Evolutionary conservation across 2,797 vertebrate species (phyloP).

Genomic region (Semotilus atromaculatus): DNA sequence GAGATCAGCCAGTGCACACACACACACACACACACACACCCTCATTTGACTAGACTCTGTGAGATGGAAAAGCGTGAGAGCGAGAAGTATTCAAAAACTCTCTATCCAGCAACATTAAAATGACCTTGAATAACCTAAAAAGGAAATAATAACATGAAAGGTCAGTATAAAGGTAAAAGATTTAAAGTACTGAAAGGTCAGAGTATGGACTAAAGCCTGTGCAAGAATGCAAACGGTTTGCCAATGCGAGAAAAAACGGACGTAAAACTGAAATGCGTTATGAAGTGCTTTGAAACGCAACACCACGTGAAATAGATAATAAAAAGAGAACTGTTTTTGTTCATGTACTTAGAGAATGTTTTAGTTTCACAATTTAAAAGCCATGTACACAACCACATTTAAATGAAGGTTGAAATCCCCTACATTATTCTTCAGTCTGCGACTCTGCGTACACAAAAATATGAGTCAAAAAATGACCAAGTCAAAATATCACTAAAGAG

Average conservation of each 20-base stretch:
- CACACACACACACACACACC: slow-evolving; percentile 22
- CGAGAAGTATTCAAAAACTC: background rate
- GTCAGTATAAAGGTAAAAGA: background rate
- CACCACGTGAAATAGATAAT: background rate
- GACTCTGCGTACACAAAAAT: background rate
- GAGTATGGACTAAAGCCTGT: background rate
- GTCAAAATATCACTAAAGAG: background rate
- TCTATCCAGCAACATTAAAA: background rate
- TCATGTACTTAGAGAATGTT: background rate
- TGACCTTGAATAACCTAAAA: background rate
- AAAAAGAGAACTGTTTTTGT: slow-evolving; percentile 18
- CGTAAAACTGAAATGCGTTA: background rate
- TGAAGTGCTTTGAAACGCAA: background rate
- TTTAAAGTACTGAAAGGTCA: background rate
- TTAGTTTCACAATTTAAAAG: slow-evolving; percentile 12
- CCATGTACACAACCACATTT: background rate
- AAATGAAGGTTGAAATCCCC: slow-evolving; percentile 16
- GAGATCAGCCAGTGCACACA: slow-evolving; percentile 37
- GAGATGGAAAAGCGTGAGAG: background rate
- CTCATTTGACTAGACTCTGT: background rate
- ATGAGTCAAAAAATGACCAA: background rate
- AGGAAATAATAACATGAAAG: background rate
- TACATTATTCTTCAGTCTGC: background rate
- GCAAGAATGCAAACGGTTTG: background rate
- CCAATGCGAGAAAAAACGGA: background rate